Evolutionary conservation across 2,888 invertebrate genomes (phyloP).

Genomic region (Chalcis sispes): DNA sequence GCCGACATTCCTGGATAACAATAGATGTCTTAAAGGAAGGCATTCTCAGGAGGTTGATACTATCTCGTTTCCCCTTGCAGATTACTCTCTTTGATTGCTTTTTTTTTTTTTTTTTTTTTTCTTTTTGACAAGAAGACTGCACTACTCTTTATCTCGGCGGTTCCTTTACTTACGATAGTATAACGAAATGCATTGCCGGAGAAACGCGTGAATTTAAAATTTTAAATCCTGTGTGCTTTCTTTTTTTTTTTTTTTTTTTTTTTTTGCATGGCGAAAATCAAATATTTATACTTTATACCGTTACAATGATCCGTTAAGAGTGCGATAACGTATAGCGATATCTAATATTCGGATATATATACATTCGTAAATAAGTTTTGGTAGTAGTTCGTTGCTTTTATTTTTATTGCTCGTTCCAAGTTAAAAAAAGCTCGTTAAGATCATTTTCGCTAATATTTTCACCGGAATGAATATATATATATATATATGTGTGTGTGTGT

Average conservation of each 20-base stretch:
- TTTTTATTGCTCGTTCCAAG: no score
- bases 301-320: conserved; percentile 39
- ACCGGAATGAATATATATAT: no score
- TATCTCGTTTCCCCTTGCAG: conserved; percentile 69
- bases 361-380: conserved; percentile 13
- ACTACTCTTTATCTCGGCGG: no score
- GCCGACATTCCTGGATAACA: conserved; percentile 68
- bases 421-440: no score
- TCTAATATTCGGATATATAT: conserved; percentile 36
- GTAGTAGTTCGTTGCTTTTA: not conserved
- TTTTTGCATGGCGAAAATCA: conserved; percentile 44
- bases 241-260: no score
- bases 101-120: no score
- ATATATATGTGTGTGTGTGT: no score
- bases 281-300: conserved; percentile 33
- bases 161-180: no score
- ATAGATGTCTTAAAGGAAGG: conserved; percentile 70
- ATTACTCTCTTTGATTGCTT: conserved; percentile 60
- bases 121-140: conserved; percentile 43
- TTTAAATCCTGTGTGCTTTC: conserved; percentile 11
- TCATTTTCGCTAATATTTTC: no score
- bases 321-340: conserved; percentile 43
- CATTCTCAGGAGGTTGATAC: conserved; percentile 66
- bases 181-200: no score
- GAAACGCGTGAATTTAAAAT: conserved; percentile 49